Evolutionary conservation across 2,113 vertebrate species (phyloP).

Genomic region (Atlantisia rogersi): DNA sequence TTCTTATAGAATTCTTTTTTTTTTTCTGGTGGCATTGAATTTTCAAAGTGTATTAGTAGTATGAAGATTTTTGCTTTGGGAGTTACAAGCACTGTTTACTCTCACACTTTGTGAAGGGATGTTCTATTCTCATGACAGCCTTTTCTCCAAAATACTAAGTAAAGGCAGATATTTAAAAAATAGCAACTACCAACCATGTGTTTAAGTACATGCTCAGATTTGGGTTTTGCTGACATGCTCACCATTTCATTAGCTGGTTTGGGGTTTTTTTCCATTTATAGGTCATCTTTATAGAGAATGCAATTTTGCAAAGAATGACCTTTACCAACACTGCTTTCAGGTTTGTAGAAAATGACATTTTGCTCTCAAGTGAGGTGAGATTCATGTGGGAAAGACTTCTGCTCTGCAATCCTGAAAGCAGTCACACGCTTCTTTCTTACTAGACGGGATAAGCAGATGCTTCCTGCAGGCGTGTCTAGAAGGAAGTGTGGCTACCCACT

Average conservation of each 20-base stretch:
- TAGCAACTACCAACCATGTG: background rate
- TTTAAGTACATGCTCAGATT: background rate
- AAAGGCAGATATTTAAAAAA: background rate
- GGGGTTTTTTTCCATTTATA: background rate
- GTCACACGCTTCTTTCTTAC: background rate
- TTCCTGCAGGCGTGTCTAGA: background rate
- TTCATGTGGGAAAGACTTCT: background rate
- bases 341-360: constrained; percentile 15
- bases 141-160: background rate
- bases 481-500: background rate
- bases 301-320: constrained; percentile 13
- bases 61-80: background rate
- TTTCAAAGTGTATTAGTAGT: background rate
- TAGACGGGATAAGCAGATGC: background rate
- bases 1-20: background rate
- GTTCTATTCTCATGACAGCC: background rate
- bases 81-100: background rate
- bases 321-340: background rate
- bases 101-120: background rate
- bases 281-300: background rate
- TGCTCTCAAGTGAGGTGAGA: background rate
- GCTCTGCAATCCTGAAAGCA: background rate
- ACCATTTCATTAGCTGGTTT: background rate
- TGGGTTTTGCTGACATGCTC: background rate
- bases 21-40: background rate